These are phyloP conservation scores for Lysandra coridon DNA, from an alignment of 2,888 invertebrate genomes.

Conservation along the genomic window DNA sequence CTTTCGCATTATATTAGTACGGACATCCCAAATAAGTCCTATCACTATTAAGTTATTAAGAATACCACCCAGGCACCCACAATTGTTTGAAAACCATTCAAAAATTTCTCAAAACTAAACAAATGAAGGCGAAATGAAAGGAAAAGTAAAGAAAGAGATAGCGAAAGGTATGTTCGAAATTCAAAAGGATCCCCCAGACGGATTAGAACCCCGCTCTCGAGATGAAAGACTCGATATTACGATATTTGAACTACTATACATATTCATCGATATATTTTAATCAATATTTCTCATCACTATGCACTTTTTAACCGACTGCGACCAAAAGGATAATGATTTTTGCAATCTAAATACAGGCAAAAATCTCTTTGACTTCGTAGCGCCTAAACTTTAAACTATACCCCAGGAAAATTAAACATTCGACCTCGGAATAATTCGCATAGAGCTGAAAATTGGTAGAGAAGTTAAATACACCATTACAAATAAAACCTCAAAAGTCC, in stretches of 20 bases:
- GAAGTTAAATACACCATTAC: no score
- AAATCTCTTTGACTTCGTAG: no score
- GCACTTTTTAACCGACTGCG: neutral
- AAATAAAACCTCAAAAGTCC: no score
- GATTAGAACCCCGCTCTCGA: slow-evolving; percentile 7
- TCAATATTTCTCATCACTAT: neutral
- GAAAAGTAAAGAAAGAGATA: slow-evolving; percentile 14
- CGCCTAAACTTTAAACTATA: no score
- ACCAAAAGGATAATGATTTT: neutral
- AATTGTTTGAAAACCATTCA: neutral
- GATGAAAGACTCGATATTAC: slow-evolving; percentile 1
- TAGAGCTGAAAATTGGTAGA: no score
- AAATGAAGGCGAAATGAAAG: neutral
- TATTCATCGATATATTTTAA: neutral
- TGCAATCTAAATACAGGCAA: no score
- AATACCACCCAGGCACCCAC: neutral
- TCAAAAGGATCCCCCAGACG: slow-evolving; percentile 25
- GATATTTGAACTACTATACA: neutral
- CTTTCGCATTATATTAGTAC: no score
- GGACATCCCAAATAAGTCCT: neutral
- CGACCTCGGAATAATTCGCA: no score
- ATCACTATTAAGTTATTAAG: neutral
- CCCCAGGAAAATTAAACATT: no score
- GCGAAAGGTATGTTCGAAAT: slow-evolving; percentile 4
- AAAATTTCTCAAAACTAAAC: neutral